Evolutionary conservation across 1,140 invertebrate species (phyloP).

Genomic region (Pseudomyrmex sp.): DNA sequence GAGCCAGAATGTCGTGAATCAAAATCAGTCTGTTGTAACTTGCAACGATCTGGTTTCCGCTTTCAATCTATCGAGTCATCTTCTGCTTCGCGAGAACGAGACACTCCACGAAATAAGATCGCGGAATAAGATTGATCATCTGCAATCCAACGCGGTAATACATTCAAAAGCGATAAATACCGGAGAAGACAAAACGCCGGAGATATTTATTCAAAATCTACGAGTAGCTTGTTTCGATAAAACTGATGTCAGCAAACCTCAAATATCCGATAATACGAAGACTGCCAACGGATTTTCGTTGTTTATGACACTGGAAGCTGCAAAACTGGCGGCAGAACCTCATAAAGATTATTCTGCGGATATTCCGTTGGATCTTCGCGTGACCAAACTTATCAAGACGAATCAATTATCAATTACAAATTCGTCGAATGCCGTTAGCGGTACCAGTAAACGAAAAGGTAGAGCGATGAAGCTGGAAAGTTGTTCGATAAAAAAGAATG

Average conservation of each 20-base stretch:
- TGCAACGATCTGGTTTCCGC: slow-evolving; percentile 66
- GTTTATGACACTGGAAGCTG: not conserved
- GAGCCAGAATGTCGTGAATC: not conserved
- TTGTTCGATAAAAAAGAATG: slow-evolving; percentile 84
- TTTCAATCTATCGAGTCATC: slow-evolving; percentile 59
- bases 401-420: slow-evolving; percentile 30
- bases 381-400: slow-evolving; percentile 65
- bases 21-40: not conserved
- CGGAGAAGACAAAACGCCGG: not conserved
- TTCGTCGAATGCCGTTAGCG: slow-evolving; percentile 76
- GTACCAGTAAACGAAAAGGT: slow-evolving; percentile 90
- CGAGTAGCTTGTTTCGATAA: not conserved
- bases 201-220: not conserved
- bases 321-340: not conserved
- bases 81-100: slow-evolving; percentile 1
- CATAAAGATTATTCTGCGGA: not conserved
- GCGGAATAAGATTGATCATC: slow-evolving; percentile 32
- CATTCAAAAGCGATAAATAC: slow-evolving; percentile 43
- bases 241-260: not conserved
- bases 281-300: not conserved
- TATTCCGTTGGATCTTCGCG: slow-evolving; percentile 85
- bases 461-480: slow-evolving; percentile 91
- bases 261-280: not conserved
- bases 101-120: not conserved
- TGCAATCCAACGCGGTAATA: slow-evolving; percentile 50